A percentile compares a stretch with the other conserved stretches of the same genome.
Conservation (phyloP, 2,888 invertebrate genomes). For the Drosophila pseudotalamancana region DNA sequence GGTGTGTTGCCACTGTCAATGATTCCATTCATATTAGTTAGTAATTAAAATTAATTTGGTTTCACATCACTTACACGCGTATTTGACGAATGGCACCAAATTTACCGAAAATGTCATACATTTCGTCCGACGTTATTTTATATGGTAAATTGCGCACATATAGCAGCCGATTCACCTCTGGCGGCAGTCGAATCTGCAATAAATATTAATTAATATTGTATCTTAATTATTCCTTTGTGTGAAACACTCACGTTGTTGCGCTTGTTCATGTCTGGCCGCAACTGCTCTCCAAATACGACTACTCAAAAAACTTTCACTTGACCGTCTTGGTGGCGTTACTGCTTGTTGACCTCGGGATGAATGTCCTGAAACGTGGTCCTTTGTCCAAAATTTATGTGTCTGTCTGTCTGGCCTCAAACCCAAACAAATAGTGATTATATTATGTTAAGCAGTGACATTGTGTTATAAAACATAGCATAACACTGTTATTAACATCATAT, state of each 20-base stretch:
- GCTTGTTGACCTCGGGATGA: constrained; percentile 73
- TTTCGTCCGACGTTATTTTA: constrained; percentile 99
- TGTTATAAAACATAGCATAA: constrained; percentile 11
- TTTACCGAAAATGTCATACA: constrained; percentile 99
- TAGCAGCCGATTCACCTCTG: constrained; percentile 98
- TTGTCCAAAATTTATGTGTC: constrained; percentile 70
- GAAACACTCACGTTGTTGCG: constrained; percentile 81
- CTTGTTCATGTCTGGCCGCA: constrained; percentile 79
- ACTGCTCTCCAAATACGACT: constrained; percentile 61
- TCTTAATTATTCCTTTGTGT: constrained; percentile 20
- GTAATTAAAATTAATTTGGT: not conserved
- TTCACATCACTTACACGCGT: constrained; percentile 91
- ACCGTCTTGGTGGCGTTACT: constrained; percentile 32
- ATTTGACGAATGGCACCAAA: constrained; percentile 99
- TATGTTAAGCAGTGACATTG: constrained; percentile 14
- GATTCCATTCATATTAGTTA: constrained; percentile 26
- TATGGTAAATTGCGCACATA: constrained; percentile 99
- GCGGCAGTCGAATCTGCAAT: constrained; percentile 95
- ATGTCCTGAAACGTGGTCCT: constrained; percentile 76
- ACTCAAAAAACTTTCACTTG: constrained; percentile 65
- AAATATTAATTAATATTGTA: constrained; percentile 29
- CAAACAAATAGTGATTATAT: constrained; percentile 58
- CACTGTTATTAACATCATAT: constrained; percentile 15
- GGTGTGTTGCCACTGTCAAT: constrained; percentile 95
- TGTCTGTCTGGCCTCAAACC: constrained; percentile 74